Evolutionary conservation across 2,888 invertebrate genomes (phyloP).

Genomic region (Amiota communis): DNA sequence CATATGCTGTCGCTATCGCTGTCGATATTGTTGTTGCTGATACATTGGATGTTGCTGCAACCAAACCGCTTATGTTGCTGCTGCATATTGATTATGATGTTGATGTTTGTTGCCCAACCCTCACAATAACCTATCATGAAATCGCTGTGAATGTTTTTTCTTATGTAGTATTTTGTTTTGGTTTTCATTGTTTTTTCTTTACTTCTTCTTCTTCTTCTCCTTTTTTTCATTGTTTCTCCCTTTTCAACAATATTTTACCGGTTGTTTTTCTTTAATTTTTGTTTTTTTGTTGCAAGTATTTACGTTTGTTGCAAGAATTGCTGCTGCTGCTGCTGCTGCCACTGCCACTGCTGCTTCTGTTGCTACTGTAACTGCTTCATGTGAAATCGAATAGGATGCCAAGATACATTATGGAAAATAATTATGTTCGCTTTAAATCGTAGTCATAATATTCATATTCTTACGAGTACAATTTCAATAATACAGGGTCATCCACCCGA

Average conservation of each 20-base stretch:
- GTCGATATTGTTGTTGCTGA: constrained; percentile 17
- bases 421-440: constrained; percentile 25
- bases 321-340: not conserved
- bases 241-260: not conserved
- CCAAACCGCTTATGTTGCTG: not conserved
- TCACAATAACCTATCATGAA: constrained; percentile 33
- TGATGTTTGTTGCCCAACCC: constrained; percentile 40
- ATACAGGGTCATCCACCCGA: not conserved
- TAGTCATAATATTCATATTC: constrained; percentile 17
- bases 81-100: constrained; percentile 43
- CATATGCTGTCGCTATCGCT: constrained; percentile 28
- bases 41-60: constrained; percentile 24
- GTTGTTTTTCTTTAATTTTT: not conserved
- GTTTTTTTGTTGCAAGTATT: no score
- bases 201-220: not conserved
- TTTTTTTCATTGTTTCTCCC: not conserved
- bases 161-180: not conserved
- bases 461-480: constrained; percentile 18
- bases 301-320: not conserved
- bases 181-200: not conserved
- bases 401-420: constrained; percentile 19
- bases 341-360: not conserved
- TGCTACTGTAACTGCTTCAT: constrained; percentile 10
- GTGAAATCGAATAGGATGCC: constrained; percentile 18
- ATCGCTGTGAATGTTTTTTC: constrained; percentile 21